Base-by-base conservation (phyloP, 2,113 vertebrate species). In the Chaetodon trifascialis region DNA sequence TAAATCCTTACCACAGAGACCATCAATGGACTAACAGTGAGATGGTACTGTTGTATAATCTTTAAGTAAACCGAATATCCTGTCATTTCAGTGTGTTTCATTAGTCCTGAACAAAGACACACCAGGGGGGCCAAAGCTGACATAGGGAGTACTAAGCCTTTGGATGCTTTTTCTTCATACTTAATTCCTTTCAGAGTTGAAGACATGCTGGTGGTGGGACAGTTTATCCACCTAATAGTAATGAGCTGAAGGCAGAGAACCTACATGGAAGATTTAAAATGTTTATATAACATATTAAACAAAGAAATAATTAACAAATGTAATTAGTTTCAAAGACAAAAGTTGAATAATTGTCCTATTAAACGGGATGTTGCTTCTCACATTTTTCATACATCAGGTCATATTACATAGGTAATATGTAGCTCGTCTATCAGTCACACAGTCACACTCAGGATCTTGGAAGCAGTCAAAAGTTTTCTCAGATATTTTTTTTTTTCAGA, bases 31-130 rank as follows among this genome's bases (percentile, higher is more conserved):
- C 52, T 73, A 87, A 79, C 75, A 80, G 74, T 54, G 9, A 60
- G 9, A 70, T 40, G 14, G 42, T 56, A 14, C 52, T 8, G 19
- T 76, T 69, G 34, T 23, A 25, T 12, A 73, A 46, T 73, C 25
- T 67, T 65, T 9, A 80, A 54, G 19, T 73, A 15, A 38, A 66
- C 12, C 3, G 7, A 15, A 38, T 63, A 30, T 70, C 19, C 9
- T n/a, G 36, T 51, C n/a, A 44, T 52, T 30, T 36, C 17, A 68
- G 5, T 3, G 0, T 63, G 17, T 73, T 81, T 78, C 47, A 62
- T 77, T 81, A 79, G 76, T 68, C 38, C 49, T 54, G 44, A 79
- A 54, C 59, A 84, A 68, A 76, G 38, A 75, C n/a, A 55, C 40
- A 82, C 9, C 23, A 30, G 14, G n/a, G 42, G 63, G 30, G 49